Base-by-base conservation (phyloP, 2,888 invertebrate species). In the Galeruca laticollis region DNA sequence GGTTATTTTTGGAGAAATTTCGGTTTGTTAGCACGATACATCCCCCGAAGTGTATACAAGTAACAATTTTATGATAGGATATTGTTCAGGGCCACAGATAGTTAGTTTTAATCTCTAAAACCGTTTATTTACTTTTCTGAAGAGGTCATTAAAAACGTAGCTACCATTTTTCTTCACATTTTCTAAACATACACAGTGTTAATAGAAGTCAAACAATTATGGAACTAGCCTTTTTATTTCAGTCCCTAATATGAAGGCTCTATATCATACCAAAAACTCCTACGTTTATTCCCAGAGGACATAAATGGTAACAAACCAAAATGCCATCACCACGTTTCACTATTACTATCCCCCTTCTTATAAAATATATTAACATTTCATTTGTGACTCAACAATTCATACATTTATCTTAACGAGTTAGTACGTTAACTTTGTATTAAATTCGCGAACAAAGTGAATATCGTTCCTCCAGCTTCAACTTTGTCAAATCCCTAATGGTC, bases 401-500 rank as follows among this genome's bases (percentile, higher is more conserved):
- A 59, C 37, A 20, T 40, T 59, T 37, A 59, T 37, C 20, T 59
- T 40, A 59, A 47, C 43, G 2, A 59, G 43, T 60, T 60, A 15
- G 43, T 47, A 47, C 21, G 47, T 60, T 60, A 60, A 60, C 31
- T 49, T 61, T 49, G 60, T 21, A 35, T 62, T 37, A 62, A 51
- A 51, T 62, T 62, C 21, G 11, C 18, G 35, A 52, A 52, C 52
- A 52, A 62, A 62, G 33, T 43, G 61, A 61, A 33, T 37, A 52
- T 62, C 52, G 20, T 62, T 51, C 51, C 62, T 65, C 57, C 18
- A 21, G 57, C 21, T 57, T 35, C 56, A 65, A 57, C 64, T 65
- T 65, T 62, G 62, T 49, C 57, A 35, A 57, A 65, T 65, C 64
- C 64, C 64, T 43, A 57, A 57, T 57, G 64, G 64, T 65, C 64